phyloP scores from a whole-genome alignment of 1,140 invertebrate species.

The Hydropsyche tenuis region DNA sequence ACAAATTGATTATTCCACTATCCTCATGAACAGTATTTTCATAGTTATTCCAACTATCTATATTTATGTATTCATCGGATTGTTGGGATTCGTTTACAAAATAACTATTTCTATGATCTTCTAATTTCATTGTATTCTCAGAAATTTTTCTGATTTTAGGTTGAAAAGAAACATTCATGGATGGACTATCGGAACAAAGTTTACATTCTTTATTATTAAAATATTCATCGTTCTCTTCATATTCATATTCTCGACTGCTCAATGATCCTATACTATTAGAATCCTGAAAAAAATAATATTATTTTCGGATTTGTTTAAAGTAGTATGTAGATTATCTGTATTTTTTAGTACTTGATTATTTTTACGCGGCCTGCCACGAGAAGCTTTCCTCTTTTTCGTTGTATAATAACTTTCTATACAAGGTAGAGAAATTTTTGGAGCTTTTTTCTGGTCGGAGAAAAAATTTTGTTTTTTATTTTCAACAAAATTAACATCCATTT shows the following conservation, averaged over 20 bases:
- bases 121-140: slow-evolving; percentile 17
- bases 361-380: slow-evolving; percentile 7
- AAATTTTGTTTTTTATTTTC: too few species aligned
- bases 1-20: background rate
- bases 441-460: background rate
- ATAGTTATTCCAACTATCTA: slow-evolving; percentile 24
- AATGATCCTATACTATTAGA: background rate
- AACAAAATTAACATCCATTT: background rate
- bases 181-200: slow-evolving; percentile 9
- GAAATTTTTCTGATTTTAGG: slow-evolving; percentile 12
- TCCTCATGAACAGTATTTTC: background rate
- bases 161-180: too few species aligned
- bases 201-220: background rate
- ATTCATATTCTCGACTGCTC: background rate
- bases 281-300: background rate
- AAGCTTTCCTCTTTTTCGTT: slow-evolving; percentile 1
- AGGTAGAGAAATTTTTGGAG: background rate
- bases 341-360: slow-evolving; percentile 3
- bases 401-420: background rate
- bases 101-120: background rate
- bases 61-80: slow-evolving; percentile 10
- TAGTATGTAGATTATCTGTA: background rate
- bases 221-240: background rate
- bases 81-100: background rate
- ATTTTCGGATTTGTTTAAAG: background rate